Base-by-base conservation (phyloP, 2,113 vertebrate species). In the Halcyon malimbica region DNA sequence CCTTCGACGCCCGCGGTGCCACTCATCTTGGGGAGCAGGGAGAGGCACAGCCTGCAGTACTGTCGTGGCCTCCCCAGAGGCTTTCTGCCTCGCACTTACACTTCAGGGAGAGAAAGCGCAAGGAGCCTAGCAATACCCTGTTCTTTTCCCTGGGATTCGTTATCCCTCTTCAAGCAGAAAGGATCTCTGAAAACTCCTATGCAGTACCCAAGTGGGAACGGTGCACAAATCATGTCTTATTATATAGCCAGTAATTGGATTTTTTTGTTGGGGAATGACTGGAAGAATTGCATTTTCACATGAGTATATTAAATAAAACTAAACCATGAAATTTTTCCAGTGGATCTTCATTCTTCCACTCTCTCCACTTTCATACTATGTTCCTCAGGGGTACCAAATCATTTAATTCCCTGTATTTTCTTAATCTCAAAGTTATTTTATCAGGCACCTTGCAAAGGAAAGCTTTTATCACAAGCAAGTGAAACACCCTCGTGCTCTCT, bases 121-220 rank as follows among this genome's bases (percentile, higher is more conserved):
- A 2, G 24, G 3, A 1, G 21, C 7, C 37, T 8, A 12, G 48
- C 26, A 21, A 3, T 24, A 5, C 2, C 0, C 0, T 3, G 11
- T 48, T 39, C 31, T 37, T 33, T 12, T 5, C 37, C 37, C 8
- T 24, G 28, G 35, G 29, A 62, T 18, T 29, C 9, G 15, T 56
- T 51, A n/a, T 51, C 37, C 33, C 4, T 48, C 29, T 63, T n/a
- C 24, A 20, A 9, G 31, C 10, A 57, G 15, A 59, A 83, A 18
- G 19, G 31, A 21, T 28, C 16, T 39, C 31, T 42, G 69, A 63
- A 67, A 67, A 70, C 33, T 42, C 9, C 60, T 25, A 6, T 0
- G 0, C 5, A 1, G 25, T n/a, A 35, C 11, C 23, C 16, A 29
- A 63, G 13, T 9, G 4, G 37, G 56, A 79, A 83, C 42, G 26